Conservation (phyloP, 2,888 invertebrate genomes). For the Oscheius onirici region DNA sequence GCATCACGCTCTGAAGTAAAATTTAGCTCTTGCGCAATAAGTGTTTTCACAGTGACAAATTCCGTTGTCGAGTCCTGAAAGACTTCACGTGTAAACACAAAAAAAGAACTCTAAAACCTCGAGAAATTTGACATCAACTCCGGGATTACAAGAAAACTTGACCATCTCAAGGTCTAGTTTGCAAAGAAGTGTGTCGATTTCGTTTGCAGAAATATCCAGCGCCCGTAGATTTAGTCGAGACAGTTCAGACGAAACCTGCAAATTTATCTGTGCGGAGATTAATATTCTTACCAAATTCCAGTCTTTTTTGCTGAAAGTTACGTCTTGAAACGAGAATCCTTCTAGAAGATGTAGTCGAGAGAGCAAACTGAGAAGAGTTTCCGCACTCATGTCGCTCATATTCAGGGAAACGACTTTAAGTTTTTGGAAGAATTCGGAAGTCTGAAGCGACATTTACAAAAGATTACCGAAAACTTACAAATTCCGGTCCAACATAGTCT, state of each 20-base stretch:
- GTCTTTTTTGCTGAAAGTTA: constrained; percentile 27
- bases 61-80: constrained; percentile 30
- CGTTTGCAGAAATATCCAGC: constrained; percentile 39
- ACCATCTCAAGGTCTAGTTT: constrained; percentile 38
- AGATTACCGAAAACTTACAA: constrained; percentile 32
- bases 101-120: constrained; percentile 2
- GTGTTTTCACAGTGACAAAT: constrained; percentile 45
- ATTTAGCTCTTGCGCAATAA: constrained; percentile 44
- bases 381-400: not conserved
- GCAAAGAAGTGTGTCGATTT: constrained; percentile 27
- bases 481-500: constrained; percentile 31
- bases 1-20: constrained; percentile 43
- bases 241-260: constrained; percentile 17
- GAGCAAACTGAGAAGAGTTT: not conserved
- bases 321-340: constrained; percentile 40
- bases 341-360: constrained; percentile 30
- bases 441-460: constrained; percentile 14
- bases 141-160: constrained; percentile 42
- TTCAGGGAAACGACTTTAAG: constrained; percentile 1
- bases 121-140: constrained; percentile 37
- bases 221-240: constrained; percentile 38
- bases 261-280: not conserved
- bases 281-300: constrained; percentile 33
- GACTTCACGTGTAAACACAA: too few species aligned
- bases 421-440: constrained; percentile 30